Evolutionary conservation across 2,888 invertebrate species (phyloP).

Genomic region (Pterostichus madidus): DNA sequence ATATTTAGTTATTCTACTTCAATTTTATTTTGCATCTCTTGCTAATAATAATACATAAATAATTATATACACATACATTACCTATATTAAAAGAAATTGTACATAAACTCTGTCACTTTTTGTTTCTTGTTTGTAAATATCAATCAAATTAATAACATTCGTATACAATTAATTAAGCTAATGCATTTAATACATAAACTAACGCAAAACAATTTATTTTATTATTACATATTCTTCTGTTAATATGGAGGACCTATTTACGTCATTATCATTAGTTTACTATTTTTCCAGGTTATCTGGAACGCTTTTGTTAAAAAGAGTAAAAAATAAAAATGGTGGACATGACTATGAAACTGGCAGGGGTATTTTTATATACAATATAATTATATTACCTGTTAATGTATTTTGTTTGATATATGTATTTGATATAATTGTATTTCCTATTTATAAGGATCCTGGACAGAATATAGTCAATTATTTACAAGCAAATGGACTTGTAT

Average conservation of each 20-base stretch:
- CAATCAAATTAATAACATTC: no score
- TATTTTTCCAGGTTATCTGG: conserved; percentile 16
- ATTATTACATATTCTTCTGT: not conserved
- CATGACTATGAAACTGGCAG: not conserved
- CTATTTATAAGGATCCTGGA: not conserved
- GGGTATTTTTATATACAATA: not conserved
- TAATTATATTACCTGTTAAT: not conserved
- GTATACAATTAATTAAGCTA: conserved; percentile 1
- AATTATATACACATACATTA: no score
- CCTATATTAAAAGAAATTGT: no score
- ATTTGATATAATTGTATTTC: not conserved
- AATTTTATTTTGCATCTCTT: conserved; percentile 21
- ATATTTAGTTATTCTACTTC: no score
- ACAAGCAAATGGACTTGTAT: not conserved
- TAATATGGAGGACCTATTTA: conserved; percentile 12
- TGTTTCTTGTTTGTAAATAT: no score
- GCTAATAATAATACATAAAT: no score
- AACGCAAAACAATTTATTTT: not conserved
- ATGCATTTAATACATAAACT: not conserved
- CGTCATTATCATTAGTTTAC: not conserved
- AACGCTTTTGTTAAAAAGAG: not conserved
- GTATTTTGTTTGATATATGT: not conserved
- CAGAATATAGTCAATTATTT: not conserved
- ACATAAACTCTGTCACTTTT: no score
- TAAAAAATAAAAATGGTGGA: not conserved